Percentiles rank a stretch among this genome's conserved stretches.
Evolutionary conservation across 2,888 invertebrate genomes (phyloP).

Genomic region (Epinotia demarniana): DNA sequence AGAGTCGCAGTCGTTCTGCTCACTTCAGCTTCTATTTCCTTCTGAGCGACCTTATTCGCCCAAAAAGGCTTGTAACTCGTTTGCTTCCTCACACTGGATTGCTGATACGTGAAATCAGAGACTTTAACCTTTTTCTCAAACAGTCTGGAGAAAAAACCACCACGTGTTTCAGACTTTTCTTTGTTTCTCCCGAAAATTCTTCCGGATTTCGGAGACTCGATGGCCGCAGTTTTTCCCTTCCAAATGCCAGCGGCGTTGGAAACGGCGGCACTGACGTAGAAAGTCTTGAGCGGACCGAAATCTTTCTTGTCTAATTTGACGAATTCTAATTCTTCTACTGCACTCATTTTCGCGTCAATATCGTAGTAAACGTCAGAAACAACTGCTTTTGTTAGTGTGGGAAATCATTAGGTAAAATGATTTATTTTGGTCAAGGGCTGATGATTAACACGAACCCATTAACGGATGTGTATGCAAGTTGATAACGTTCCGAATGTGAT

Average conservation of each 20-base stretch:
- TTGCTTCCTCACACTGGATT: slow-evolving; percentile 63
- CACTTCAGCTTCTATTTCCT: slow-evolving; percentile 46
- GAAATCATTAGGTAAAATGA: slow-evolving; percentile 34
- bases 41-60: slow-evolving; percentile 66
- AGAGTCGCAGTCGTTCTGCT: slow-evolving; percentile 49
- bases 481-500: slow-evolving; percentile 11
- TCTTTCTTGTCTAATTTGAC: slow-evolving; percentile 67
- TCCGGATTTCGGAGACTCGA: slow-evolving; percentile 73
- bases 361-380: slow-evolving; percentile 42
- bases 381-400: slow-evolving; percentile 40
- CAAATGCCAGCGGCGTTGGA: slow-evolving; percentile 60
- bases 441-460: slow-evolving; percentile 36
- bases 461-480: slow-evolving; percentile 16
- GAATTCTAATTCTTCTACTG: slow-evolving; percentile 62
- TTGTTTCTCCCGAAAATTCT: slow-evolving; percentile 58
- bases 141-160: slow-evolving; percentile 65
- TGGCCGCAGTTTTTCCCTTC: slow-evolving; percentile 71
- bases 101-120: slow-evolving; percentile 69
- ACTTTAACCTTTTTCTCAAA: slow-evolving; percentile 70
- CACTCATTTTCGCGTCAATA: slow-evolving; percentile 58
- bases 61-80: slow-evolving; percentile 69
- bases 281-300: slow-evolving; percentile 62
- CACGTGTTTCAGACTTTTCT: slow-evolving; percentile 49
- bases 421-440: slow-evolving; percentile 40
- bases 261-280: slow-evolving; percentile 57